These are phyloP conservation scores for Phasia obesa DNA, from an alignment of 2,888 invertebrate genomes.

Conservation along the genomic window DNA sequence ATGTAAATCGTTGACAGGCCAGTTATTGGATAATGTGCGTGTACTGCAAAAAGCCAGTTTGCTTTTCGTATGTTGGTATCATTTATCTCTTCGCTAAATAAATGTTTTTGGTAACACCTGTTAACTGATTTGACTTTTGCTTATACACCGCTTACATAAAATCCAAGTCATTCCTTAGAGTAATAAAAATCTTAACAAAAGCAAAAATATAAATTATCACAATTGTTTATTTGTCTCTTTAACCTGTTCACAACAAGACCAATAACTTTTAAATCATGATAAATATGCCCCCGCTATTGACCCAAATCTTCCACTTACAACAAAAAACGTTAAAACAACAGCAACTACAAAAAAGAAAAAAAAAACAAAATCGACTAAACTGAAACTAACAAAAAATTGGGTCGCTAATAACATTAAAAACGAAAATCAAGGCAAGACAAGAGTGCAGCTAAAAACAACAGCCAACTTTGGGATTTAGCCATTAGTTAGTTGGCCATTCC, in stretches of 20 bases:
- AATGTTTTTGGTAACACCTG: too few species aligned
- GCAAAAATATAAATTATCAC: conserved; percentile 56
- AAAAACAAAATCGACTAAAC: too few species aligned
- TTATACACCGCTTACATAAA: neutral
- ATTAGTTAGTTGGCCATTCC: conserved; percentile 14
- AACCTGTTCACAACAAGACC: conserved; percentile 66
- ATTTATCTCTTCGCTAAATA: too few species aligned
- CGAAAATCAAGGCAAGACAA: conserved; percentile 19
- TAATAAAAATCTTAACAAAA: conserved; percentile 7
- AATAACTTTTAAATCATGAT: conserved; percentile 69
- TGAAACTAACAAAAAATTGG: conserved; percentile 50
- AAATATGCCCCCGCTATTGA: conserved; percentile 70
- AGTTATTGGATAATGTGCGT: too few species aligned
- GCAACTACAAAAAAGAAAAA: conserved; percentile 6
- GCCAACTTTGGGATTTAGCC: conserved; percentile 9
- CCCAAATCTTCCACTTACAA: conserved; percentile 61
- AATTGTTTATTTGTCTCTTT: conserved; percentile 64
- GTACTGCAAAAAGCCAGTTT: too few species aligned
- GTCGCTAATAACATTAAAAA: conserved; percentile 38
- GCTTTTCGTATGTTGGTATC: too few species aligned
- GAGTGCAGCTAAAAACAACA: neutral
- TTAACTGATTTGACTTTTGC: conserved; percentile 27
- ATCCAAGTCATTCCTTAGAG: conserved; percentile 4
- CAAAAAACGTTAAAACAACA: conserved; percentile 11
- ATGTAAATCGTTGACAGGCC: too few species aligned